A percentile compares a stretch with the other conserved stretches of the same genome.
phyloP scores from a whole-genome alignment of 2,888 invertebrate species.

The Alloscopus bannaensis region DNA sequence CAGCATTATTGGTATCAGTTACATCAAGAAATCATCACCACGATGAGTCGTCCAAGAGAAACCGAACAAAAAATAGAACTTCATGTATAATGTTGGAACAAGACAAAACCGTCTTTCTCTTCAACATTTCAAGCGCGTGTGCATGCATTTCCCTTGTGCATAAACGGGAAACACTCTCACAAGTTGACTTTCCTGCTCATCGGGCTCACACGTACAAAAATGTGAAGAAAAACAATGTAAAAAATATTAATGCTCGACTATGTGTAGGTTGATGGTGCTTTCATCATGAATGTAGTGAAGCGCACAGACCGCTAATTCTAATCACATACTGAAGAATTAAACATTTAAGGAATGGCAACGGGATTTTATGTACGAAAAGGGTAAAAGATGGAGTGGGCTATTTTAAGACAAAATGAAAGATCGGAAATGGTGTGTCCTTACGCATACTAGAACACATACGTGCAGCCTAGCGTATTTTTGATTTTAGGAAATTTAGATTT shows the following conservation, averaged over 20 bases:
- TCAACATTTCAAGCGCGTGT: not conserved
- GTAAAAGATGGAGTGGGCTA: slow-evolving; percentile 43
- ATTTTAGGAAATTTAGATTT: too few species aligned
- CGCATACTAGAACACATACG: slow-evolving; percentile 12
- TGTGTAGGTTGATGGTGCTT: too few species aligned
- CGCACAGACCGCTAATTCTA: too few species aligned
- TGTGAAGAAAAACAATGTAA: too few species aligned
- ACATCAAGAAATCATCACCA: slow-evolving; percentile 61
- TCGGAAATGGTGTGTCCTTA: not conserved
- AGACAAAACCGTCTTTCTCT: slow-evolving; percentile 21
- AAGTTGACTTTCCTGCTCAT: too few species aligned
- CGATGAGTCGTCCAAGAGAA: slow-evolving; percentile 57
- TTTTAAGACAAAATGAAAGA: slow-evolving; percentile 62
- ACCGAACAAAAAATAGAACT: slow-evolving; percentile 45
- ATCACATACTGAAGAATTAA: slow-evolving; percentile 51
- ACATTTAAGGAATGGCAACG: slow-evolving; percentile 44
- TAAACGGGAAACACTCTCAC: too few species aligned
- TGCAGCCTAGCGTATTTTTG: too few species aligned
- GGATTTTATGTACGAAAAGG: slow-evolving; percentile 12
- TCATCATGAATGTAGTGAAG: too few species aligned
- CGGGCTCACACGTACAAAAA: too few species aligned
- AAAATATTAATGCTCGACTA: too few species aligned
- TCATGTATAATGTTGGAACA: slow-evolving; percentile 28
- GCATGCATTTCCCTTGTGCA: not conserved
- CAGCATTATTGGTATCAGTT: slow-evolving; percentile 55